Evolutionary conservation across 2,888 invertebrate genomes (phyloP).

Genomic region (Philhelius pedissequus): DNA sequence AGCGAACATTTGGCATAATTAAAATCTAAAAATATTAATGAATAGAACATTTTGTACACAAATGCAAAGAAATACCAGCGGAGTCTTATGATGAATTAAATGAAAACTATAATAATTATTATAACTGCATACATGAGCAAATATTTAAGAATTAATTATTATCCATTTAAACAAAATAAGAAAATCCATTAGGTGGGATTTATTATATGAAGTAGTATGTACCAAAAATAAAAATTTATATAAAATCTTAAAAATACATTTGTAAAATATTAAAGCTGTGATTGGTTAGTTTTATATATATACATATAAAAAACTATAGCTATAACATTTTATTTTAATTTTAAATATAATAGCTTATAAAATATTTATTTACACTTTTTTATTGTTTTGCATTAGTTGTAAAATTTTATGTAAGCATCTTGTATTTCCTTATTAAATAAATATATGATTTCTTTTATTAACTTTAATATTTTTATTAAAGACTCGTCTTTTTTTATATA

Average conservation of each 20-base stretch:
- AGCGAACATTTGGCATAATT: not conserved
- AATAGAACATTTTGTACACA: conserved; percentile 57
- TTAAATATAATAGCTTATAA: not conserved
- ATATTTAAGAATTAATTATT: not conserved
- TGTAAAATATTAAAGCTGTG: conserved; percentile 69
- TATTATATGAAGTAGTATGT: conserved; percentile 17
- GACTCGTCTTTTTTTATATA: not conserved
- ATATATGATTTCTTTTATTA: conserved; percentile 4
- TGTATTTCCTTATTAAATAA: conserved; percentile 20
- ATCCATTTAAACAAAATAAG: not conserved
- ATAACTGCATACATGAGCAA: not conserved
- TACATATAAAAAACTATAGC: conserved; percentile 4
- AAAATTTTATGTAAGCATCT: not conserved
- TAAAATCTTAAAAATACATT: conserved; percentile 15
- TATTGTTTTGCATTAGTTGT: not conserved
- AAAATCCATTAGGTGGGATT: not conserved
- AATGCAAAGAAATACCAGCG: conserved; percentile 53
- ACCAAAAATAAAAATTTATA: conserved; percentile 37
- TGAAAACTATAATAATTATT: not conserved
- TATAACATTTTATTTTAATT: conserved; percentile 29
- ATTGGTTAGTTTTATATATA: conserved; percentile 61
- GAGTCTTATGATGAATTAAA: conserved; percentile 61
- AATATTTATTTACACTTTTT: conserved; percentile 2
- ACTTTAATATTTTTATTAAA: not conserved
- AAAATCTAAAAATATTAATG: not conserved